Base-by-base conservation (phyloP, 2,888 invertebrate species). In the Ennomos fuscantarius region DNA sequence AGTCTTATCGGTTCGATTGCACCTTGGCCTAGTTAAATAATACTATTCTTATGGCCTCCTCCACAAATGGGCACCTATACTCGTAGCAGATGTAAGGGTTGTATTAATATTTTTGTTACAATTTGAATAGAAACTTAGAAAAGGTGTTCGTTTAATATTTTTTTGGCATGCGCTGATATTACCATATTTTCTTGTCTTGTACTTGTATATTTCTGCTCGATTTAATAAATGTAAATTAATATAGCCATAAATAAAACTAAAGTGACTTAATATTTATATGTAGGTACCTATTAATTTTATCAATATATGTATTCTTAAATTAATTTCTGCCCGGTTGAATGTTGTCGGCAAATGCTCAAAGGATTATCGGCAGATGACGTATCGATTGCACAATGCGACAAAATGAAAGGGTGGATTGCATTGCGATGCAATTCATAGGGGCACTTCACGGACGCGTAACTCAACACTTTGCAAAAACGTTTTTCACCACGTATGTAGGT, bases 401-500 rank as follows among this genome's bases (percentile, higher is more conserved):
- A 75, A 76, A 81, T 85, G 79, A 85, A 88, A 86, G 90, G 89
- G 87, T 89, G 82, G 81, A 87, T 79, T 89, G 89, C 88, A 89
- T 81, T 77, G 84, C 86, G 68, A 83, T 90, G 91, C 89, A 87
- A 89, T 84, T 82, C 81, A 91, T 91, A 90, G 86, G 91, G 91
- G 91, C 78, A 89, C 82, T 89, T 74, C 71, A 83, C 81, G 82
- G 81, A 76, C 70, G 69, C 50, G 90, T 81, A 90, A 91, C 77
- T 78, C 69, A 79, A 91, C 81, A 89, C 88, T 82, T 69, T 58
- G 76, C 79, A 68, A 80, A 79, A 80, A 81, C 35, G 12, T 37
- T 37, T 78, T 77, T 81, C 77, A 84, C 77, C 88, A 87, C 87
- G 86, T 88, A 87, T 85, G 76, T 81, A 61, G n/a, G n/a, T n/a